Evolutionary conservation across 2,888 invertebrate species (phyloP), one percentile per base, ranked within the genome.

Genomic region (Slavum lentiscoides): DNA sequence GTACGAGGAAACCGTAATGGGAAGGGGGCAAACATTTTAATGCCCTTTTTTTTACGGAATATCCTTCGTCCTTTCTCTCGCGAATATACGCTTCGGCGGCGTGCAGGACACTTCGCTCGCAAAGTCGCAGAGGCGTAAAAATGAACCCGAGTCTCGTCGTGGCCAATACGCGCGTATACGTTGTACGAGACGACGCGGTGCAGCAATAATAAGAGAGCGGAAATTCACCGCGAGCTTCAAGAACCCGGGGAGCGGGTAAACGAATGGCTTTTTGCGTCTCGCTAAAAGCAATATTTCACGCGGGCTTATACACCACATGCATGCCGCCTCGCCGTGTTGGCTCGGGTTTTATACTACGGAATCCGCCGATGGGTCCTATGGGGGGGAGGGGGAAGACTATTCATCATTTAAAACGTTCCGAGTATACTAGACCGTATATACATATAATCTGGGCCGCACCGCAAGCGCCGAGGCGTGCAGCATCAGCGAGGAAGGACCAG

Each of bases 341-440:
- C 19, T 30, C 19, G 37, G 5, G 37, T 64, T 64, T 64, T n/a
- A n/a, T 23, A 49, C 74, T 23, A 37, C 17, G 2, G 43, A 9
- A 21, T 21, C 21, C 53, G 11, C 53, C 11, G 55, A 43, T 5
- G 43, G 69, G 62, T 53, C 23, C 23, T 30, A 4, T 30, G 30
- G 58, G 53, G 39, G n/a, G n/a, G n/a, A n/a, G n/a, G n/a, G n/a
- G n/a, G n/a, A n/a, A n/a, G n/a, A 30, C 62, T 55, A 80, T 80
- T 80, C 80, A 72, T 80, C 80, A 80, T 80, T 80, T 80, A 80
- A 80, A 80, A 80, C 80, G 69, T 55, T 80, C 53, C 64, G 55
- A 58, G 17, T 62, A 62, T 69, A 77, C 61, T 61, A 55, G 70
- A 77, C 80, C 70, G 70, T 80, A 30, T 30, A 30, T 30, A 30